Evolutionary conservation across 1,140 invertebrate species (phyloP).

Genomic region (Archivesica marissinica): DNA sequence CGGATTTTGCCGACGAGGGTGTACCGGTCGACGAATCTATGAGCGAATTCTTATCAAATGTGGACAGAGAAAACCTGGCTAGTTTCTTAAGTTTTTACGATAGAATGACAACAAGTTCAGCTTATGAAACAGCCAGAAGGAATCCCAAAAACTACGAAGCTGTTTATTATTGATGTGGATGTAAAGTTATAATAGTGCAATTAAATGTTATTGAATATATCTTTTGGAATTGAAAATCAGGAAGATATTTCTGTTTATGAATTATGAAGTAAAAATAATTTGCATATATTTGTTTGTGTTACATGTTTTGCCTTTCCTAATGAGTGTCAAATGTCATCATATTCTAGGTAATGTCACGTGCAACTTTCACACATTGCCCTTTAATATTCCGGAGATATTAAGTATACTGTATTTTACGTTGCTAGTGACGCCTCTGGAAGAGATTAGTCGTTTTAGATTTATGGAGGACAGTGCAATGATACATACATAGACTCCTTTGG

Average conservation of each 20-base stretch:
- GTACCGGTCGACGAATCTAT: slow-evolving; percentile 54
- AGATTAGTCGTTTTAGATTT: too few relatives aligned
- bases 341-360: too few relatives aligned
- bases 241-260: neutral
- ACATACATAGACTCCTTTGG: too few relatives aligned
- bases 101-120: slow-evolving; percentile 36
- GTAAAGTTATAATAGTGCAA: slow-evolving; percentile 29
- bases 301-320: too few relatives aligned
- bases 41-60: slow-evolving; percentile 51
- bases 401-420: too few relatives aligned
- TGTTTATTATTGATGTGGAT: slow-evolving; percentile 41
- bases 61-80: slow-evolving; percentile 49
- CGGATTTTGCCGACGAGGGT: slow-evolving; percentile 37
- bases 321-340: too few relatives aligned
- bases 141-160: slow-evolving; percentile 58
- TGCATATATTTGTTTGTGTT: too few relatives aligned
- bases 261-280: too few relatives aligned
- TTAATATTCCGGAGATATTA: too few relatives aligned
- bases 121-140: slow-evolving; percentile 49
- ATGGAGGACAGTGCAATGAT: too few relatives aligned
- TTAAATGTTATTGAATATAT: neutral
- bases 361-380: too few relatives aligned
- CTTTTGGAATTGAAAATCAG: neutral
- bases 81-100: slow-evolving; percentile 51
- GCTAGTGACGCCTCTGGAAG: too few relatives aligned